Conservation (phyloP, 1,140 invertebrate genomes). For the Hypsibius dujardini region DNA sequence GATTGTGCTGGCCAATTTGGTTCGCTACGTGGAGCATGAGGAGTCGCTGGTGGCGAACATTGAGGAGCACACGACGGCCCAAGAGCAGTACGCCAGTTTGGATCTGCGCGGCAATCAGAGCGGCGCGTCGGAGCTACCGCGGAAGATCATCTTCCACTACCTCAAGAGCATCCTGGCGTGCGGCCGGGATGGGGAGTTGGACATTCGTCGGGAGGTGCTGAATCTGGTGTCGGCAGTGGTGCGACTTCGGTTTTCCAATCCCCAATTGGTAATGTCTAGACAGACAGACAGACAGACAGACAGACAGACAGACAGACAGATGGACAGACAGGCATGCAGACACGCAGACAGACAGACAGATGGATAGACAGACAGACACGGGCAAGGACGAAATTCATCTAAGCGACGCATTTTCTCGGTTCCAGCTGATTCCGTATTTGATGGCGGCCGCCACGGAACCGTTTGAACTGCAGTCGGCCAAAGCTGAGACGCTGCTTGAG, state of each 20-base stretch:
- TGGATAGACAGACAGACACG: too few relatives aligned
- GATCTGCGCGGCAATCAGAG: slow-evolving; percentile 6
- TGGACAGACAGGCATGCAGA: too few relatives aligned
- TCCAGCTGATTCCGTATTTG: slow-evolving; percentile 83
- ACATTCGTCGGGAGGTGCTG: neutral
- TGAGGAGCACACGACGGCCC: neutral
- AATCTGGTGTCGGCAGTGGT: neutral
- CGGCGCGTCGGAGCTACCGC: neutral
- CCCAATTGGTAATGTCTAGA: neutral
- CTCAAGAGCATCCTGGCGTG: neutral
- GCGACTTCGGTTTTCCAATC: neutral
- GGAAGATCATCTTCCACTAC: slow-evolving; percentile 2
- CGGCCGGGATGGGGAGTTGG: neutral
- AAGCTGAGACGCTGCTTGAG: slow-evolving; percentile 83
- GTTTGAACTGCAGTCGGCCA: slow-evolving; percentile 61
- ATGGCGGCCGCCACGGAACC: slow-evolving; percentile 91
- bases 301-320: too few relatives aligned
- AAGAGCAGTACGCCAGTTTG: neutral
- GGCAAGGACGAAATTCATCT: too few relatives aligned
- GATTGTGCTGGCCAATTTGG: neutral
- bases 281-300: too few relatives aligned
- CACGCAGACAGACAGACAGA: too few relatives aligned
- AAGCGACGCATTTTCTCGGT: slow-evolving; percentile 23
- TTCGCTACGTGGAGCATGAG: neutral
- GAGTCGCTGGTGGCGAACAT: neutral